Conservation (phyloP, 1,140 invertebrate genomes). For the Chlorops oryzae region DNA sequence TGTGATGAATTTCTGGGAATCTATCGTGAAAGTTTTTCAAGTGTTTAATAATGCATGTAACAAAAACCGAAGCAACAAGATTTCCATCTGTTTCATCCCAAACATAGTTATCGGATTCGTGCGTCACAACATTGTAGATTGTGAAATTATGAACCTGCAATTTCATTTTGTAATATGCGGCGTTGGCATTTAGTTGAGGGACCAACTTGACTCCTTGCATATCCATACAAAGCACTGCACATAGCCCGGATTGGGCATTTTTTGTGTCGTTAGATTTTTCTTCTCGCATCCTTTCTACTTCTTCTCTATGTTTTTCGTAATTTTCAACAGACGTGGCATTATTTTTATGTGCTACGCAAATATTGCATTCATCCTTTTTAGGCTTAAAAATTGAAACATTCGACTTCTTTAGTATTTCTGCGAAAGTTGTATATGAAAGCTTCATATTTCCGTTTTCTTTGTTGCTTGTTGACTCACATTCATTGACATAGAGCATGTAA, state of each 20-base stretch:
- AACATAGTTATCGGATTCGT: conserved; percentile 39
- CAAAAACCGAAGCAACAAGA: conserved; percentile 44
- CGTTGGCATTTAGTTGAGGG: not conserved
- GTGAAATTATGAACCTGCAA: conserved; percentile 12
- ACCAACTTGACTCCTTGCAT: conserved; percentile 16
- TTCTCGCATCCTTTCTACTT: not conserved
- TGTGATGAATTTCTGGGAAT: not conserved
- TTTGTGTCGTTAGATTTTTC: conserved; percentile 4
- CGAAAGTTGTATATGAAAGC: conserved; percentile 4
- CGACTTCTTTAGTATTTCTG: conserved; percentile 13
- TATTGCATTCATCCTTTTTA: conserved; percentile 30
- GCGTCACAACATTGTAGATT: conserved; percentile 15
- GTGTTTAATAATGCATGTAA: conserved; percentile 37
- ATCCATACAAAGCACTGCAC: conserved; percentile 6
- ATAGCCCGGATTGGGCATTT: conserved; percentile 1
- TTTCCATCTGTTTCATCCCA: conserved; percentile 47
- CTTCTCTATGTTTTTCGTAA: conserved; percentile 1
- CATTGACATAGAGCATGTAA: conserved; percentile 1
- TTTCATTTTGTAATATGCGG: conserved; percentile 12
- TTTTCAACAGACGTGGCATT: conserved; percentile 21
- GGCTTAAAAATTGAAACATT: conserved; percentile 22
- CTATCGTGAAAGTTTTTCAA: conserved; percentile 13
- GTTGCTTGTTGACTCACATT: not conserved
- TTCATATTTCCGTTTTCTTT: not conserved
- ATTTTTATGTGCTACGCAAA: conserved; percentile 22